phyloP scores from a whole-genome alignment of 1,140 invertebrate species.

The Prorops nasuta region DNA sequence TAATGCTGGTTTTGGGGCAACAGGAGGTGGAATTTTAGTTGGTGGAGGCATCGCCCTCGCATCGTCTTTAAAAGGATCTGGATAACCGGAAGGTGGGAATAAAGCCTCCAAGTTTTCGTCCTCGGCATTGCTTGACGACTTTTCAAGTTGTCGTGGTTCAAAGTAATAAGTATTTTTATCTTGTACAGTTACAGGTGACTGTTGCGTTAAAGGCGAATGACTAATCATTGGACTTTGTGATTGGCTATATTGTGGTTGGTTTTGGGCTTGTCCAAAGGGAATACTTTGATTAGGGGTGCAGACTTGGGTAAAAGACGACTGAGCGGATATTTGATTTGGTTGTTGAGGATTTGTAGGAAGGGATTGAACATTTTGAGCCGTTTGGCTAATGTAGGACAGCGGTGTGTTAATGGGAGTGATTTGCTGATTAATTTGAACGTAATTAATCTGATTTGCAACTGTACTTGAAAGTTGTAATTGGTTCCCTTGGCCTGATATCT shows the following conservation, averaged over 20 bases:
- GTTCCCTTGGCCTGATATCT: slow-evolving; percentile 52
- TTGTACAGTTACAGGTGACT: slow-evolving; percentile 48
- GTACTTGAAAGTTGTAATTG: slow-evolving; percentile 33
- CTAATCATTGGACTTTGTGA: slow-evolving; percentile 49
- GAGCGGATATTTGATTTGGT: slow-evolving; percentile 32
- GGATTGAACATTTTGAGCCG: slow-evolving; percentile 21
- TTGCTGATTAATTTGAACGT: slow-evolving; percentile 39
- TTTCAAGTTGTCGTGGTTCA: slow-evolving; percentile 37
- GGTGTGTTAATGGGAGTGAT: slow-evolving; percentile 36
- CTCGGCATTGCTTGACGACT: slow-evolving; percentile 19
- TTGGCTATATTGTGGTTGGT: slow-evolving; percentile 35
- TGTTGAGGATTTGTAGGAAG: slow-evolving; percentile 29
- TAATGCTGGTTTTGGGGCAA: slow-evolving; percentile 44
- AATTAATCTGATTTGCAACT: slow-evolving; percentile 35
- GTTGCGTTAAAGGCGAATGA: slow-evolving; percentile 45
- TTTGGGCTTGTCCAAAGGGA: slow-evolving; percentile 32
- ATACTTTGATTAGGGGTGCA: slow-evolving; percentile 42
- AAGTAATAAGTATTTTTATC: slow-evolving; percentile 47
- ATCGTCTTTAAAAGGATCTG: slow-evolving; percentile 56
- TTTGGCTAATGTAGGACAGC: slow-evolving; percentile 25
- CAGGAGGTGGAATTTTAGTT: slow-evolving; percentile 48
- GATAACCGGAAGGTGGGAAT: slow-evolving; percentile 56
- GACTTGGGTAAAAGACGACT: slow-evolving; percentile 33
- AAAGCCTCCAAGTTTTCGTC: slow-evolving; percentile 53
- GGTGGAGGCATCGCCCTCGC: slow-evolving; percentile 43